Percentiles rank a stretch among this genome's conserved stretches.
Evolutionary conservation across 2,113 vertebrate species (phyloP).

Genomic region (Pterocles orientalis): DNA sequence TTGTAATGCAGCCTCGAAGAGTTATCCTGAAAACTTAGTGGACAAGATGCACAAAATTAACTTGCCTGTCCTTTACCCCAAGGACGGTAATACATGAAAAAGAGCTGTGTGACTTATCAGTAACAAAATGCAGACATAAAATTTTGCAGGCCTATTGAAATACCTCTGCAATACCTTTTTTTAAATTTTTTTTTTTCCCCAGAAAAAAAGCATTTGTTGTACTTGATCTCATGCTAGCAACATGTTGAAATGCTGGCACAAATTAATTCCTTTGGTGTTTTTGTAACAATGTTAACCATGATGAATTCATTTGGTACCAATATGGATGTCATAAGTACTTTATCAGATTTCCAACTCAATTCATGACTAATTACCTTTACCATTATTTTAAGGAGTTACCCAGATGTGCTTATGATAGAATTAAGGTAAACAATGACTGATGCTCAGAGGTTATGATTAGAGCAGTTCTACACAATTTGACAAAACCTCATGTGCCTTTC

Average conservation of each 20-base stretch:
- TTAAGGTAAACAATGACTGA: slow-evolving; percentile 69
- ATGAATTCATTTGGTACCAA: slow-evolving; percentile 71
- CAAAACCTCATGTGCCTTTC: slow-evolving; percentile 56
- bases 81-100: neutral
- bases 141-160: neutral
- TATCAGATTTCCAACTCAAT: slow-evolving; percentile 60
- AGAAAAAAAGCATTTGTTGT: neutral
- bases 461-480: slow-evolving; percentile 62
- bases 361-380: slow-evolving; percentile 60
- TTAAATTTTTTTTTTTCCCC: neutral
- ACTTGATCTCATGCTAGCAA: slow-evolving; percentile 13
- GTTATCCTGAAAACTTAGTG: neutral
- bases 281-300: slow-evolving; percentile 39
- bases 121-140: neutral
- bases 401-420: slow-evolving; percentile 55
- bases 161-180: neutral
- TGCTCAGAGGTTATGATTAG: slow-evolving; percentile 57
- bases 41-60: neutral
- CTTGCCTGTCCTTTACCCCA: neutral
- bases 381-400: slow-evolving; percentile 66
- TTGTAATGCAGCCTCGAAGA: neutral
- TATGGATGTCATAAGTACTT: slow-evolving; percentile 62
- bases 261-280: slow-evolving; percentile 58
- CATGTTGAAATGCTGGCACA: slow-evolving; percentile 31
- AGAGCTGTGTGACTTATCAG: neutral